Evolutionary conservation across 2,113 vertebrate genomes (phyloP).

Genomic region (Cephalopholis sonnerati): DNA sequence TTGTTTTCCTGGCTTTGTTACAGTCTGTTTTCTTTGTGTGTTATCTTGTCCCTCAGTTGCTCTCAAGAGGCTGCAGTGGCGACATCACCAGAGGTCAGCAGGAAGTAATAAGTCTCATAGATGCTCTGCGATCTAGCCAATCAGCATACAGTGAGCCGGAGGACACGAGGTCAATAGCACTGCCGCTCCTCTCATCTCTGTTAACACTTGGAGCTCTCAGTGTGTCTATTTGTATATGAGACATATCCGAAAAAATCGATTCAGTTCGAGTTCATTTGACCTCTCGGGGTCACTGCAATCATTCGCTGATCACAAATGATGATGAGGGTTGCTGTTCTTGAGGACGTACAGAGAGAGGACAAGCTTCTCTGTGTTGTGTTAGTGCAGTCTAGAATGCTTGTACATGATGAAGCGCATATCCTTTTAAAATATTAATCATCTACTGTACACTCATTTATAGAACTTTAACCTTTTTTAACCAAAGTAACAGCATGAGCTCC

Average conservation of each 20-base stretch:
- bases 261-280: background rate
- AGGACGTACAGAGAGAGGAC: background rate
- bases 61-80: background rate
- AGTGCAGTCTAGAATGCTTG: background rate
- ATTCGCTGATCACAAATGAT: slow-evolving; percentile 19
- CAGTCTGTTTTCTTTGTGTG: background rate
- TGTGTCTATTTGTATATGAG: background rate
- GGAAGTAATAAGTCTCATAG: slow-evolving; percentile 27
- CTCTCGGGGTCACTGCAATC: slow-evolving; percentile 4
- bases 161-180: background rate
- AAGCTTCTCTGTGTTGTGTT: background rate
- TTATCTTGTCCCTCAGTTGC: background rate
- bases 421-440: background rate
- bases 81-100: slow-evolving; percentile 35
- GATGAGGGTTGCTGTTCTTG: background rate
- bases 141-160: slow-evolving; percentile 3
- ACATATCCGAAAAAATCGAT: background rate
- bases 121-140: slow-evolving; percentile 11
- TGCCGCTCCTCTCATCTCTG: slow-evolving; percentile 20
- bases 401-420: background rate
- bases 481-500: no score
- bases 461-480: no score
- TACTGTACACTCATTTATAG: background rate
- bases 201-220: background rate
- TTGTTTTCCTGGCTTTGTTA: background rate